These are phyloP conservation scores for Euplagia quadripunctaria DNA, from an alignment of 2,888 invertebrate genomes.

Conservation along the genomic window DNA sequence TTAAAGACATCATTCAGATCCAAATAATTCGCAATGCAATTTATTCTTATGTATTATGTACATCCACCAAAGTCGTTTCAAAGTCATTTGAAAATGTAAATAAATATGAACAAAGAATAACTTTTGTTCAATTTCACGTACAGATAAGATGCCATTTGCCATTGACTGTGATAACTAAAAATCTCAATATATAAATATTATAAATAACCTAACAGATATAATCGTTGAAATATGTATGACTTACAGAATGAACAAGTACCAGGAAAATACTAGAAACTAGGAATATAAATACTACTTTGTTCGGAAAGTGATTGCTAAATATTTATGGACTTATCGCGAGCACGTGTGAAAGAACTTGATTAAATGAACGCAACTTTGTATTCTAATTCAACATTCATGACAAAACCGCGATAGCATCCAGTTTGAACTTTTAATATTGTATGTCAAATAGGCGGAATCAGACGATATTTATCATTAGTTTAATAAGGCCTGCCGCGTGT, in stretches of 20 bases:
- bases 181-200: not conserved
- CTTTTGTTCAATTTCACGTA: not conserved
- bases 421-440: not conserved
- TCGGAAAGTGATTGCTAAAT: conserved; percentile 24
- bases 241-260: too few species aligned
- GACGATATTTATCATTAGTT: not conserved
- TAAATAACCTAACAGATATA: too few species aligned
- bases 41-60: not conserved
- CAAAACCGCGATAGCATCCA: conserved; percentile 22
- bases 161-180: not conserved
- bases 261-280: not conserved
- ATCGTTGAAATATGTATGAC: too few species aligned
- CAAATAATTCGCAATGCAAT: not conserved
- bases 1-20: not conserved
- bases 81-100: not conserved
- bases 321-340: conserved; percentile 32
- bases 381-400: conserved; percentile 38
- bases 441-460: conserved; percentile 4
- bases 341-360: conserved; percentile 30
- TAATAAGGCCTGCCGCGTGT: not conserved
- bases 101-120: not conserved
- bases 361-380: conserved; percentile 30
- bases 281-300: conserved; percentile 2
- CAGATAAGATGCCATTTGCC: not conserved
- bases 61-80: not conserved